Percentiles rank a stretch among this genome's conserved stretches.
Conservation (phyloP, 2,888 invertebrate species). For the Tridacna gigas region DNA sequence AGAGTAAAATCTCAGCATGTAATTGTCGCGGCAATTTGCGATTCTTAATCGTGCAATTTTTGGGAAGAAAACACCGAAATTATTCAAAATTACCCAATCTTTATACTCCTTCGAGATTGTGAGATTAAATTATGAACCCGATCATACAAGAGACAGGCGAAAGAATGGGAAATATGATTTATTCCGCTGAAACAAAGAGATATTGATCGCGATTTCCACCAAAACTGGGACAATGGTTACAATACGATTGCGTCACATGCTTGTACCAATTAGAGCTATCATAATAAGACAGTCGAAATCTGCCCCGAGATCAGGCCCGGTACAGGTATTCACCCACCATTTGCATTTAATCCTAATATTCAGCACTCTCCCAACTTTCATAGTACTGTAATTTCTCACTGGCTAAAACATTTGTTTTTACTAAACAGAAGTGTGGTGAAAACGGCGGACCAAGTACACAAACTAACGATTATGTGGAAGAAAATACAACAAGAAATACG, state of each 20-base stretch:
- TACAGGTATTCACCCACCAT: too few species aligned
- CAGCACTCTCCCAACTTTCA: too few species aligned
- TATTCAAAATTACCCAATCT: slow-evolving; percentile 58
- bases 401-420: too few species aligned
- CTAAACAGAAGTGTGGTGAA: too few species aligned
- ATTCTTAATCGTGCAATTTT: slow-evolving; percentile 44
- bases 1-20: slow-evolving; percentile 51
- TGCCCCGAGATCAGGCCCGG: too few species aligned
- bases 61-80: slow-evolving; percentile 55
- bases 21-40: slow-evolving; percentile 49
- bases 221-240: slow-evolving; percentile 23
- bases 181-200: slow-evolving; percentile 53
- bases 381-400: too few species aligned
- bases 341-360: too few species aligned
- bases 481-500: too few species aligned
- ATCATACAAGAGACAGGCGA: slow-evolving; percentile 42
- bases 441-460: too few species aligned
- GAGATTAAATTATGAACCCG: slow-evolving; percentile 58
- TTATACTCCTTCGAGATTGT: slow-evolving; percentile 54
- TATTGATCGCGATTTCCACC: slow-evolving; percentile 45
- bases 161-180: slow-evolving; percentile 55
- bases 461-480: too few species aligned
- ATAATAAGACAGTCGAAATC: too few species aligned
- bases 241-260: slow-evolving; percentile 43
- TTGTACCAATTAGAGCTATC: background rate